Evolutionary conservation across 2,797 vertebrate genomes (phyloP).

Genomic region (Tachyglossus aculeatus): DNA sequence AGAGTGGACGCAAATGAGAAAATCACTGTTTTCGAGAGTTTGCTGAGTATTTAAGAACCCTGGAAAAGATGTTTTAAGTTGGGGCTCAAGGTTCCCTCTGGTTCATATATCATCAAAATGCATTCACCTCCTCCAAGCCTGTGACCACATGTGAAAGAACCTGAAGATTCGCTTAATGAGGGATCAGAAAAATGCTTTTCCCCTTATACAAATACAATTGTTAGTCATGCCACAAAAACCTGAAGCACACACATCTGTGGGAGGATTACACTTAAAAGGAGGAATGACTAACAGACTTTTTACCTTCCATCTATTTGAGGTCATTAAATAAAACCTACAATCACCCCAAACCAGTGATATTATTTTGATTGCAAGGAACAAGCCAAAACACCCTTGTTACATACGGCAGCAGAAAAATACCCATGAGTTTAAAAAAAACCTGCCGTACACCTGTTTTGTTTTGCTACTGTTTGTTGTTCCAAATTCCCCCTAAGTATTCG

Average conservation of each 20-base stretch:
- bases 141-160: background rate
- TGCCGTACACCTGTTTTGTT: background rate
- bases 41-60: background rate
- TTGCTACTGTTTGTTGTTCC: background rate
- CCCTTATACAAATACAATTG: background rate
- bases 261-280: background rate
- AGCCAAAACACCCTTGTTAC: background rate
- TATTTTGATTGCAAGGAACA: background rate
- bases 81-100: background rate
- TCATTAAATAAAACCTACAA: background rate
- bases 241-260: background rate
- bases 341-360: background rate
- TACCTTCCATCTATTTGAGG: background rate
- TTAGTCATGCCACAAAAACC: background rate
- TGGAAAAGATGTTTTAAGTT: background rate
- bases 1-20: background rate
- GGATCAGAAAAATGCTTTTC: background rate
- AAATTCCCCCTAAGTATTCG: background rate
- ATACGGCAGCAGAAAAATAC: background rate
- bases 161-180: background rate
- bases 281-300: background rate
- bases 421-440: background rate
- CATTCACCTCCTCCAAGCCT: background rate
- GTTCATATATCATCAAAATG: too few species aligned
- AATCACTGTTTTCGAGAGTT: background rate